These are phyloP conservation scores for Schizothorax lantsangensis DNA, from an alignment of 2,797 vertebrate genomes.

Conservation along the genomic window DNA sequence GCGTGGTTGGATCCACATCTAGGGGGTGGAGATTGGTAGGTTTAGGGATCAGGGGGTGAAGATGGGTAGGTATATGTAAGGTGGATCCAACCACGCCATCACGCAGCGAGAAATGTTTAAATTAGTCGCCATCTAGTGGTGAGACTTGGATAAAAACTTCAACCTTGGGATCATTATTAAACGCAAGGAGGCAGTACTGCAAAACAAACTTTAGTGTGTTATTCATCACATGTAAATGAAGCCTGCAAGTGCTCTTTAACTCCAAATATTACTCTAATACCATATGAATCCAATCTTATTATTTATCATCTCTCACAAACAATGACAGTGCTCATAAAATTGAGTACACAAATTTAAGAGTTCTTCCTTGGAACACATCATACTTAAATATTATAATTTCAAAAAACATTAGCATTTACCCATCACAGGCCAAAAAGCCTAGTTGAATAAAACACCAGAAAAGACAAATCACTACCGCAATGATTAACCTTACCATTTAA, in stretches of 20 bases:
- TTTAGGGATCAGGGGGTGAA: no score
- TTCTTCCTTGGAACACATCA: slow-evolving; percentile 17
- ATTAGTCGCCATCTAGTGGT: slow-evolving; percentile 5
- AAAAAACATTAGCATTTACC: not conserved
- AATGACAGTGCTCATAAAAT: slow-evolving; percentile 41
- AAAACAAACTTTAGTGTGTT: slow-evolving; percentile 61
- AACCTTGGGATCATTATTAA: not conserved
- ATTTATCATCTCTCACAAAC: slow-evolving; percentile 55
- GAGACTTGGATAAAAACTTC: not conserved
- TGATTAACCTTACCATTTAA: slow-evolving; percentile 22
- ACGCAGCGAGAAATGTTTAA: no score
- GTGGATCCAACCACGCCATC: no score
- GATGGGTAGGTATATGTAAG: no score
- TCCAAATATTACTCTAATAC: slow-evolving; percentile 51
- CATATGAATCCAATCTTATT: slow-evolving; percentile 39
- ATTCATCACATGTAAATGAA: slow-evolving; percentile 63
- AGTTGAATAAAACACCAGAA: not conserved
- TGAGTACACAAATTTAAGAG: slow-evolving; percentile 29
- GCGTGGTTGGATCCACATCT: no score
- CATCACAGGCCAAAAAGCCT: slow-evolving; percentile 23
- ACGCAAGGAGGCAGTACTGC: slow-evolving; percentile 33
- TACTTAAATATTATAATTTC: slow-evolving; percentile 34
- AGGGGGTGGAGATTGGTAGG: no score
- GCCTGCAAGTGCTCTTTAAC: slow-evolving; percentile 50
- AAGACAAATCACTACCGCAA: not conserved